Percentiles rank a stretch among this genome's conserved stretches.
These are phyloP conservation scores for Raphicerus campestris DNA, from an alignment of 2,113 vertebrate genomes.

Conservation along the genomic window DNA sequence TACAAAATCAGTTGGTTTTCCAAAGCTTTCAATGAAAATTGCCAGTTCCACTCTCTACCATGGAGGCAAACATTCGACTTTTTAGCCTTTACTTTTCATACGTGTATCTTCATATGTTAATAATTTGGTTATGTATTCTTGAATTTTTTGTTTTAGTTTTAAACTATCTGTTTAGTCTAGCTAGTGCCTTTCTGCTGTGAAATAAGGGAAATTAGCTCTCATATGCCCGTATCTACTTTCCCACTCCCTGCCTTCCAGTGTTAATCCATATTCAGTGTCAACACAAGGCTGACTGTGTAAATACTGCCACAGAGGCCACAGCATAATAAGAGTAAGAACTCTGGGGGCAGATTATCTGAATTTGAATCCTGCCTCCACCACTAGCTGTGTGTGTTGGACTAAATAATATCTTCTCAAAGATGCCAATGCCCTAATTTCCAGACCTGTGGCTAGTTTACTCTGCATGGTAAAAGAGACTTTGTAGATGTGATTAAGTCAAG, in stretches of 20 bases:
- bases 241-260: background rate
- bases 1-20: background rate
- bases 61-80: background rate
- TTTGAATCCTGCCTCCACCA: background rate
- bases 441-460: background rate
- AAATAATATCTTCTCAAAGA: slow-evolving; percentile 2
- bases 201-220: background rate
- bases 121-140: background rate
- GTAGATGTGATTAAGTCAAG: background rate
- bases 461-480: background rate
- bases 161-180: background rate
- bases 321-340: background rate
- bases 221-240: background rate
- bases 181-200: background rate
- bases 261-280: background rate
- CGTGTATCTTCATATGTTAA: background rate
- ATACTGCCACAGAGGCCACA: background rate
- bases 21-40: background rate
- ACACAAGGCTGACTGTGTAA: background rate
- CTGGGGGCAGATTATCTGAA: background rate
- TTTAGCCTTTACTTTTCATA: background rate
- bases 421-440: background rate
- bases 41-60: background rate
- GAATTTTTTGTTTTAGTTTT: background rate
- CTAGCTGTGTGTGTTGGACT: background rate